Evolutionary conservation across 2,888 invertebrate genomes (phyloP).

Genomic region (Aporophyla nigra): DNA sequence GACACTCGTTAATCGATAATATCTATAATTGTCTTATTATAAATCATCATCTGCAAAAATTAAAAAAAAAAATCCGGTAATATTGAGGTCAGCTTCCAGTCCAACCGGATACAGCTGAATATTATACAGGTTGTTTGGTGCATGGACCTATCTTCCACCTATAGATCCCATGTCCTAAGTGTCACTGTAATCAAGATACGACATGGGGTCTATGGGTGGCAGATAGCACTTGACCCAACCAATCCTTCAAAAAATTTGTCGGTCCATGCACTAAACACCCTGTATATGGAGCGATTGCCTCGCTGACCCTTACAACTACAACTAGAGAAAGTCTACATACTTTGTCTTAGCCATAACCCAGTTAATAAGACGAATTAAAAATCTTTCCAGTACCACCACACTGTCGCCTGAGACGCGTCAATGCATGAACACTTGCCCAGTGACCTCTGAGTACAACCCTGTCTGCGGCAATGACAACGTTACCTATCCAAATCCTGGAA

Average conservation of each 20-base stretch:
- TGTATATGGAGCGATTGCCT: neutral
- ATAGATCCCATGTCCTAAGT: too few species aligned
- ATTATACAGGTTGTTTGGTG: too few species aligned
- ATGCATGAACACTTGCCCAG: slow-evolving; percentile 64
- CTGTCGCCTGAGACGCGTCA: slow-evolving; percentile 43
- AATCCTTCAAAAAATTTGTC: too few species aligned
- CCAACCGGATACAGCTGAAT: neutral
- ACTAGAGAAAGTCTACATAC: neutral
- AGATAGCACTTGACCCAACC: too few species aligned
- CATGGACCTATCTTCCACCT: too few species aligned
- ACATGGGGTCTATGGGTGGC: too few species aligned
- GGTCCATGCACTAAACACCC: too few species aligned
- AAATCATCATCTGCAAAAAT: neutral
- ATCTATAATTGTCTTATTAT: neutral
- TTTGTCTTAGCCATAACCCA: neutral
- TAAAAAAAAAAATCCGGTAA: too few species aligned
- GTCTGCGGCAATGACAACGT: slow-evolving; percentile 80
- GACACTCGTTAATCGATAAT: neutral
- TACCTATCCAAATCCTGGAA: slow-evolving; percentile 78
- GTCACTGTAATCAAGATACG: too few species aligned
- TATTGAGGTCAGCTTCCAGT: neutral
- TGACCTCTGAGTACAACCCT: slow-evolving; percentile 81
- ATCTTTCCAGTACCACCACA: slow-evolving; percentile 60
- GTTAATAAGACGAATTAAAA: neutral
- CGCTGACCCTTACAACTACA: neutral